phyloP scores from a whole-genome alignment of 2,797 vertebrate genomes.

The Anas acuta region DNA sequence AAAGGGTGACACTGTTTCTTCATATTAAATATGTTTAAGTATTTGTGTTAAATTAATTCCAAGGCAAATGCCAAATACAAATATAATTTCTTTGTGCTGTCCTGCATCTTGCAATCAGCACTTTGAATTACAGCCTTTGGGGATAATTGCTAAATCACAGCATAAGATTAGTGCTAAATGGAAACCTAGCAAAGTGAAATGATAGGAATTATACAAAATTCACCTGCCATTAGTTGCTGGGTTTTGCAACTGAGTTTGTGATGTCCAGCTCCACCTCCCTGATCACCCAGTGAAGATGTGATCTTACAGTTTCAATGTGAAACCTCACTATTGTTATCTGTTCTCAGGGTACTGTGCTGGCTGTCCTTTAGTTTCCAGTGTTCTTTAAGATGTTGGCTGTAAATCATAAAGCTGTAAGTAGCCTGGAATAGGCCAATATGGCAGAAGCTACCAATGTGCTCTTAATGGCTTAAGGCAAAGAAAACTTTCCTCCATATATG shows the following conservation, averaged over 20 bases:
- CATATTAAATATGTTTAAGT: neutral
- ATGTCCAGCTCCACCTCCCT: neutral
- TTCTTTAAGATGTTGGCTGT: neutral
- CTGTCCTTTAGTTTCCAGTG: neutral
- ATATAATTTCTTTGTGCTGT: conserved; percentile 16
- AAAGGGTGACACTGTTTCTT: neutral
- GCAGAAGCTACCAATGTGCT: neutral
- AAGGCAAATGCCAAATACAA: conserved; percentile 28
- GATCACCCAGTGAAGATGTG: neutral
- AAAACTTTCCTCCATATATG: neutral
- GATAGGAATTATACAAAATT: neutral
- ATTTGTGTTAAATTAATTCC: conserved; percentile 18
- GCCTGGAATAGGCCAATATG: neutral
- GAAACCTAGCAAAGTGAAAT: neutral
- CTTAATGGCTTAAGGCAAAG: neutral
- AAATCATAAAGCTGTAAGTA: neutral
- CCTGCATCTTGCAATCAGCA: neutral
- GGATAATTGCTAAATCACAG: neutral
- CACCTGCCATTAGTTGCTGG: neutral
- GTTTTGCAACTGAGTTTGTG: neutral
- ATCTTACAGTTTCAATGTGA: neutral
- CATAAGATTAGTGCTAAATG: neutral
- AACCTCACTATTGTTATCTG: neutral
- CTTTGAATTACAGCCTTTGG: neutral
- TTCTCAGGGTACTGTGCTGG: neutral